Evolutionary conservation across 2,797 vertebrate genomes (phyloP), one percentile per base, ranked within the genome.

Genomic region (Galaxias olidus): DNA sequence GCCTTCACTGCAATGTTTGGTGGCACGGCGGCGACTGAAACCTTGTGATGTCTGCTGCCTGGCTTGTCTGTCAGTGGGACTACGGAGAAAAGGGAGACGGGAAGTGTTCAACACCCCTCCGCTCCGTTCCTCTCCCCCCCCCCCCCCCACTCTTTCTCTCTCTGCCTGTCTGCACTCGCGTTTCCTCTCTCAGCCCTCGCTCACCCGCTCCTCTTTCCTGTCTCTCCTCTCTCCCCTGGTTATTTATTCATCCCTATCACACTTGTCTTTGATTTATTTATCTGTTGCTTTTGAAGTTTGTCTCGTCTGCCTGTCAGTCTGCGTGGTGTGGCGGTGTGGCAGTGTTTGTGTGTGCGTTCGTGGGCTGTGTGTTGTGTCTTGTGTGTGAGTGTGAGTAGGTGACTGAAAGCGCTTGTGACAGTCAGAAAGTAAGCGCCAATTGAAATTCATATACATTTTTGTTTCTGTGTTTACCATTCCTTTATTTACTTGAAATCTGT

Each of bases 171-270:
- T 30, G 30, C 30, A 30, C 30, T 30, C 6, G 30, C 6, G 30
- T 30, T 58, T 75, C 59, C 45, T 48, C 59, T 30, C 19, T 49
- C 18, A 40, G 30, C 30, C 30, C 76, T 80, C 76, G 61, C 61
- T 77, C 47, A 62, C 65, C 89, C 79, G 84, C 90, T 89, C 89
- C 88, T 87, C 86, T 89, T 92, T 93, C 93, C 92, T 92, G 91
- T 90, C 90, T 88, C 30, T 86, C 86, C 54, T 87, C 89, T 68
- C 17, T 59, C 65, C 70, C 72, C 71, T 42, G 80, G 62, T 89
- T 83, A 88, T 87, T 88, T 83, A 86, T 89, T 89, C 75, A 88
- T 87, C 81, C 79, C 69, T 56, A 73, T 86, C 80, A 82, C 63
- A 77, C 72, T 81, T 41, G 56, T 74, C 69, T 73, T 71, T 87